Percentiles rank a stretch among this genome's conserved stretches.
Evolutionary conservation across 2,797 vertebrate species (phyloP).

Genomic region (Discoglossus pictus): DNA sequence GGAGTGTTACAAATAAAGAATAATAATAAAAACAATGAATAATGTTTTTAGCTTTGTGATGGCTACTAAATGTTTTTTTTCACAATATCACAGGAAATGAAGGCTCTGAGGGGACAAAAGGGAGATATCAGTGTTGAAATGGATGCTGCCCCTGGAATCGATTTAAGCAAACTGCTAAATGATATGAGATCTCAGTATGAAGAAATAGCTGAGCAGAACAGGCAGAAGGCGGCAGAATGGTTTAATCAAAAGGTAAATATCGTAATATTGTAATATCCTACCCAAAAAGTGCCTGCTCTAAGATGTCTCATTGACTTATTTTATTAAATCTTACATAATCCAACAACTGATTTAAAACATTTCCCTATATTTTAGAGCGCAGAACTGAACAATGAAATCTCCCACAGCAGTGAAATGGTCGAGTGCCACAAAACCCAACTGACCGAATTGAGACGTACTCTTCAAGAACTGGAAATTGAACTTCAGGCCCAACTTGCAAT

Average conservation of each 20-base stretch:
- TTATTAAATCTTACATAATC: no score
- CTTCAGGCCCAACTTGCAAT: conserved; percentile 16
- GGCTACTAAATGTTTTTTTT: no score
- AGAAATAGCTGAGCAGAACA: conserved; percentile 73
- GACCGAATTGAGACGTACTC: neutral
- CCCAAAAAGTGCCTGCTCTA: no score
- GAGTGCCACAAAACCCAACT: conserved; percentile 15
- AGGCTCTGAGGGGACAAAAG: conserved; percentile 12
- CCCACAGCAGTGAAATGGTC: neutral
- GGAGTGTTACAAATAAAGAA: no score
- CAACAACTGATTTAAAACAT: no score
- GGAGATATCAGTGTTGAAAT: conserved; percentile 79
- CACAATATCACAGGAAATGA: conserved; percentile 54
- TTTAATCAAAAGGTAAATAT: conserved; percentile 78
- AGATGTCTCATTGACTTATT: no score
- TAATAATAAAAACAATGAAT: no score
- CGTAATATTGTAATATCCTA: no score
- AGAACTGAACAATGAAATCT: conserved; percentile 19
- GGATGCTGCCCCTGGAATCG: conserved; percentile 74
- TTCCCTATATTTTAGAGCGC: conserved; percentile 15
- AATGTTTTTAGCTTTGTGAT: no score
- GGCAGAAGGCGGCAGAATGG: conserved; percentile 74
- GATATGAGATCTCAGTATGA: conserved; percentile 78
- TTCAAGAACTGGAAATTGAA: conserved; percentile 33
- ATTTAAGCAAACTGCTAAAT: conserved; percentile 72